Percentiles rank a stretch among this genome's conserved stretches.
phyloP scores from a whole-genome alignment of 2,888 invertebrate species.

The Rhogogaster chlorosoma region DNA sequence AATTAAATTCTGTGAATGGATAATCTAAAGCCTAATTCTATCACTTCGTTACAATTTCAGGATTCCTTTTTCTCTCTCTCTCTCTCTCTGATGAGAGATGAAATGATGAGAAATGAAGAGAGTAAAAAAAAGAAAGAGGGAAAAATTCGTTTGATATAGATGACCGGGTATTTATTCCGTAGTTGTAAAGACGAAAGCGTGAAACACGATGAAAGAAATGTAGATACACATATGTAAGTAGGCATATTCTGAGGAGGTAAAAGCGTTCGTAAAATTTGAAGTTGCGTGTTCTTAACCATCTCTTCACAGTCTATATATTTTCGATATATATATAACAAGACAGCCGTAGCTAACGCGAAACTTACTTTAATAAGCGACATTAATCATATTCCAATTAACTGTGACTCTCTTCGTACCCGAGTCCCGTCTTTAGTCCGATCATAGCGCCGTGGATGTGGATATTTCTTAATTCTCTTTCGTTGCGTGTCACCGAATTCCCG shows the following conservation, averaged over 20 bases:
- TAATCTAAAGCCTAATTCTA: neutral
- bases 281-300: slow-evolving; percentile 30
- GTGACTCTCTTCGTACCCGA: neutral
- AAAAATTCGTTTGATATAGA: neutral
- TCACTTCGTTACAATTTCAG: too few relatives aligned
- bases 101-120: neutral
- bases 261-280: slow-evolving; percentile 2
- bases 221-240: neutral
- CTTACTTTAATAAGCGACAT: slow-evolving; percentile 50
- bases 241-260: neutral
- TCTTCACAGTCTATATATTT: neutral
- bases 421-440: neutral
- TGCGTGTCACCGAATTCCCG: slow-evolving; percentile 41
- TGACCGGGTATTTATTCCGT: neutral
- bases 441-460: neutral
- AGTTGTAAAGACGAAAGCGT: neutral
- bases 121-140: neutral
- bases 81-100: too few relatives aligned
- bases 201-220: neutral
- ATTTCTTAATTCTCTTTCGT: slow-evolving; percentile 1
- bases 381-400: slow-evolving; percentile 52
- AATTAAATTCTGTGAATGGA: neutral
- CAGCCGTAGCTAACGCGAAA: slow-evolving; percentile 51
- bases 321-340: slow-evolving; percentile 34
- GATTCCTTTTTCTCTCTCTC: neutral